Evolutionary conservation across 2,113 vertebrate species (phyloP), one percentile per base, ranked within the genome.

Genomic region (Melanocharis versteri): DNA sequence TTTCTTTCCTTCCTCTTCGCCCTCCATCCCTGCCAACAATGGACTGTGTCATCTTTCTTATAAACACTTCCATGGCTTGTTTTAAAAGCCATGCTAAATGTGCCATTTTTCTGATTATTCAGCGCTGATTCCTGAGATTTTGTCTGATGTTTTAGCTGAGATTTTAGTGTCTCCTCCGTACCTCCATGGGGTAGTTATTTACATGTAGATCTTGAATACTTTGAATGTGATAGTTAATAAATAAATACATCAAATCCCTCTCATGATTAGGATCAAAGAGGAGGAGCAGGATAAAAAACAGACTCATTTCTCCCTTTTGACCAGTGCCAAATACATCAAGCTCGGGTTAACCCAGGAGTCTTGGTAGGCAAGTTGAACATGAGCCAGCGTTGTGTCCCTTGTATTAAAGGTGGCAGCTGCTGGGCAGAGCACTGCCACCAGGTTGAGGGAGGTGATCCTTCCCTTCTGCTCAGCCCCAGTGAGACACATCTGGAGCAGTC

Each of bases 1-100:
- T 93, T 89, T 89, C 13, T 93, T 87, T 93, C 65, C 68, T 94
- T 92, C 61, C 83, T 82, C 39, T 84, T 94, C 30, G 24, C 5
- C 22, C 6, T 87, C 40, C 28, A 71, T 64, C 53, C 27, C 11
- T 89, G 65, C 65, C 73, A 91, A 56, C 57, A 79, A 11, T 2
- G 7, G 13, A 58, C 18, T 27, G 3, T n/a, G 42, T 71, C 0
- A 0, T 60, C 14, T 86, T 69, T 65, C 58, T 89, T 62, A 50
- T 35, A 71, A 94, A 89, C 48, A 68, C 35, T 89, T 95, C 5
- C 65, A 64, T 26, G 87, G 51, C 60, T 94, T 93, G 39, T 30
- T 89, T 82, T 56, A 28, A 77, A 82, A 89, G 13, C 53, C 7
- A 1, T 71, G 65, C 65, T 73, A 66, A 93, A 40, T 58, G 44